Evolutionary conservation across 2,797 vertebrate genomes (phyloP), one percentile per base, ranked within the genome.

Genomic region (Epinephelus awoara): DNA sequence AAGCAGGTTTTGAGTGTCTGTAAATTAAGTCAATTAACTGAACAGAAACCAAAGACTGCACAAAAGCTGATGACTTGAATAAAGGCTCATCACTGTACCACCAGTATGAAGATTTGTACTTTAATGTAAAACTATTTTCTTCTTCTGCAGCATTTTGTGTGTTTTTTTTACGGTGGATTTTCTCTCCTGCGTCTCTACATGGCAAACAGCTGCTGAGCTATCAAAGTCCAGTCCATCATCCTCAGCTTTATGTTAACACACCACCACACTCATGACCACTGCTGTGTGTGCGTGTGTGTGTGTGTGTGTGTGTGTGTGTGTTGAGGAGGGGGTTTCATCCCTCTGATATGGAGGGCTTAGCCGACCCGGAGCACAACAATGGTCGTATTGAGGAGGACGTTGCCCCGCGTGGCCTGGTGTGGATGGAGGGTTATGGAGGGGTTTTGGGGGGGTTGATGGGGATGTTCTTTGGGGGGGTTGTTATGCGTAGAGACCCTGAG

Each of bases 401-500:
- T 84, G 84, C 79, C 91, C 92, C 86, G 80, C 83, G 88, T 91
- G 90, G 91, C 90, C 88, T 80, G 92, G 84, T 82, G 91, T 91
- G 87, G 89, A 86, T 79, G 66, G 79, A 82, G 93, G 82, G 81
- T 94, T 84, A 92, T 88, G 88, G 80, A 82, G 86, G 84, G 80
- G 89, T 59, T 85, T 57, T 65, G 38, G 56, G 14, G 67, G 84
- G 85, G 71, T 79, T 88, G 85, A 79, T 87, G 88, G 77, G 79
- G 90, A 91, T 93, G 93, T 90, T 76, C 86, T 81, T 68, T 86
- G 74, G 92, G 85, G 77, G 91, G 70, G 93, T 74, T 88, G 93
- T 95, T 91, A 79, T 79, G 93, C 69, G 65, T 63, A 23, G n/a
- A n/a, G 84, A 86, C 90, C 93, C 92, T 94, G 84, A 93, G 87